Conservation (phyloP, 2,113 vertebrate genomes). For the Heptranchias perlo region DNA sequence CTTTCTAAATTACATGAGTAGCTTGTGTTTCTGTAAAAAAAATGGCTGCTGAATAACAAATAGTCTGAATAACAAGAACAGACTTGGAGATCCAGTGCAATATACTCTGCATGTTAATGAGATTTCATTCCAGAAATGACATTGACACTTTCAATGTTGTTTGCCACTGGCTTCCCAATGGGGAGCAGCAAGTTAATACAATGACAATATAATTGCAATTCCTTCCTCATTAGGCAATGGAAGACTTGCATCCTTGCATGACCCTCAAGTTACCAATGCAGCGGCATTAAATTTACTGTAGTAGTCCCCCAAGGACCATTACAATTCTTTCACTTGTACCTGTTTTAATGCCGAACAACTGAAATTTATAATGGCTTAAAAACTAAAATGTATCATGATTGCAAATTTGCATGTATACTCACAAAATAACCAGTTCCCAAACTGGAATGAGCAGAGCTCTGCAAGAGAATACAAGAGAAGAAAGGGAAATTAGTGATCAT, state of each 20-base stretch:
- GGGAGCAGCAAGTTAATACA: constrained; percentile 34
- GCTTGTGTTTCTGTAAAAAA: constrained; percentile 18
- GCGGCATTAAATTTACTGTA: constrained; percentile 23
- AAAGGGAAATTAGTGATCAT: constrained; percentile 59
- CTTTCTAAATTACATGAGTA: not conserved
- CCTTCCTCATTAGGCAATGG: constrained; percentile 34
- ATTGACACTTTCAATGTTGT: constrained; percentile 34
- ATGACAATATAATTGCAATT: constrained; percentile 37
- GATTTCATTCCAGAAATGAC: constrained; percentile 35
- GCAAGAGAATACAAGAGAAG: constrained; percentile 58
- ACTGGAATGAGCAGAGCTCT: constrained; percentile 72
- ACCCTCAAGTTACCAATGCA: constrained; percentile 22
- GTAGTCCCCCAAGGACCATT: constrained; percentile 5
- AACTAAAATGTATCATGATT: not conserved
- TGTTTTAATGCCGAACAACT: not conserved
- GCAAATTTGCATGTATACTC: constrained; percentile 53
- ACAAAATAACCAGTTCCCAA: constrained; percentile 78
- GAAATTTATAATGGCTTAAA: constrained; percentile 1
- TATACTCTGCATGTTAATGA: constrained; percentile 38
- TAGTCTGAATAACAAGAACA: constrained; percentile 16
- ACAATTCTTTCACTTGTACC: constrained; percentile 21
- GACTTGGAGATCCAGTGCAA: constrained; percentile 20
- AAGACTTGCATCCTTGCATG: constrained; percentile 22
- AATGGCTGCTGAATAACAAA: constrained; percentile 14
- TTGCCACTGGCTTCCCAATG: constrained; percentile 36